Evolutionary conservation across 2,888 invertebrate species (phyloP), one percentile per base, ranked within the genome.

Genomic region (Macrosoma leucophasiata): DNA sequence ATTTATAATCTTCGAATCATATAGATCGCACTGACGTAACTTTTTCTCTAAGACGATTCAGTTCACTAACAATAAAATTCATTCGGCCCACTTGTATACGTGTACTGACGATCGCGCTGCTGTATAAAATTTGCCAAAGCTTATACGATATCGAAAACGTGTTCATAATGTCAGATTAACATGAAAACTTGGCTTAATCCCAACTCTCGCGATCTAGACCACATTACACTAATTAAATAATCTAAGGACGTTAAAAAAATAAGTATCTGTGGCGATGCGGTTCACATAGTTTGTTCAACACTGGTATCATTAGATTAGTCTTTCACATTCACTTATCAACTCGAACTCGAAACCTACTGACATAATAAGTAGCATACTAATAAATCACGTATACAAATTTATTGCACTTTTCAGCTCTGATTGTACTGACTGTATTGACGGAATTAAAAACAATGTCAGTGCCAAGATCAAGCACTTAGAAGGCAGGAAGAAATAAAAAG

Each of bases 401-500:
- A n/a, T n/a, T n/a, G n/a, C n/a, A n/a, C n/a, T n/a, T n/a, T n/a
- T 21, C n/a, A 26, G 29, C 15, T 30, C 13, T n/a, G 25, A 8
- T 25, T 25, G 29, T 13, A 26, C 25, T 30, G 11, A 21, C 24
- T 29, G 36, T 34, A 30, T 42, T 33, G 18, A 34, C 22, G 25
- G 29, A 28, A n/a, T n/a, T 43, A 40, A 29, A 11, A 25, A 43
- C 62, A 68, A 66, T 70, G 70, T 60, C 79, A 76, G 62, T 75
- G 77, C 72, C 78, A 78, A 78, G 73, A 65, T 53, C 71, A 50
- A 55, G 59, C 59, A 59, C 54, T 47, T 42, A 57, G 58, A 65
- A 70, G n/a, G 62, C 71, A 73, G 71, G 70, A 76, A 78, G 70
- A 66, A 65, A 66, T 64, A 63, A 64, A 64, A 60, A 55, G 52